Evolutionary conservation across 2,888 invertebrate genomes (phyloP), one percentile per base, ranked within the genome.

Genomic region (Ypsolopha sequella): DNA sequence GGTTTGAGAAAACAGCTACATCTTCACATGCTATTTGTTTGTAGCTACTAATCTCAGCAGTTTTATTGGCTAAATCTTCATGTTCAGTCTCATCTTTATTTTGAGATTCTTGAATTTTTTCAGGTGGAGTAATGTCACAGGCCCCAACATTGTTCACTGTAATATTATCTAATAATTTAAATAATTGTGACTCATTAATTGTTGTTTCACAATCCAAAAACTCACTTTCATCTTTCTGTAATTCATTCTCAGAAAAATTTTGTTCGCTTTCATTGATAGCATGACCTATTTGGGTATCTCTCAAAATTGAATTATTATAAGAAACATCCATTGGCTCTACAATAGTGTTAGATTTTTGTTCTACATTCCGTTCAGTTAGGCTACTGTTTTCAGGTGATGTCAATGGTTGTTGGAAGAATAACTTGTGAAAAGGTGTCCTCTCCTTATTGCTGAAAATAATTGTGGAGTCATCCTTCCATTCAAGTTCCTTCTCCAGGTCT

Each of bases 121-220:
- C 24, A 24, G 24, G 24, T 24, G 24, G 24, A 24, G 24, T 24
- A 24, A 24, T 24, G 4, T 24, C 24, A 24, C 24, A 24, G 24
- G 24, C 24, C 2, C 4, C 24, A 24, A 4, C 2, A 24, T 24
- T 24, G 24, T 24, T 24, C 24, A 24, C 24, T 14, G 38, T 11
- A 14, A 14, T 13, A 38, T 13, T 46, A 35, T 50, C 46, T 10
- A 50, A 45, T 46, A 44, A 34, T 51, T 55, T 39, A 9, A 50
- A 45, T 46, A 44, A 34, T 51, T 55, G 41, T 44, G 60, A 61
- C 49, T 73, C 71, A 63, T 66, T 68, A 56, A 76, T 76, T 58
- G 79, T 80, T 50, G 80, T 75, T 65, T 85, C 85, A 66, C 85
- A 85, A 56, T 86, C 85, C 41, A 79, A 60, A 74, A 85, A 85